Percentiles rank a stretch among this genome's conserved stretches.
Conservation (phyloP, 2,888 invertebrate genomes). For the Cerceris rybyensis region DNA sequence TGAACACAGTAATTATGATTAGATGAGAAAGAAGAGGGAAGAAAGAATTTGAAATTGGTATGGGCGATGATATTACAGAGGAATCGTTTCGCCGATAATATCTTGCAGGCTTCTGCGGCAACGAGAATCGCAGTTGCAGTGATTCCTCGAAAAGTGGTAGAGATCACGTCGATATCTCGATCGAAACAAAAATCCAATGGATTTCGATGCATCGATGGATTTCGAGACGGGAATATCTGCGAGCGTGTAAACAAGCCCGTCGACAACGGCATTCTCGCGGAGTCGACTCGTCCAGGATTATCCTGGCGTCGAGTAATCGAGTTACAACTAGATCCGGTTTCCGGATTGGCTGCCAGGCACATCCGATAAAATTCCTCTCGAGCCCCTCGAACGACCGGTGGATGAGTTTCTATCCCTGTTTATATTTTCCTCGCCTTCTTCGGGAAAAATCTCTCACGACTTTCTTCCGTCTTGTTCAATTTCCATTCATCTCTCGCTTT, state of each 20-base stretch:
- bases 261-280: constrained; percentile 9
- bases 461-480: neutral
- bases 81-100: too few relatives aligned
- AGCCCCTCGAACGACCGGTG: neutral
- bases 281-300: constrained; percentile 26
- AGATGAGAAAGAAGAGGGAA: too few relatives aligned
- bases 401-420: constrained; percentile 1
- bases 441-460: neutral
- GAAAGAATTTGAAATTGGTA: too few relatives aligned
- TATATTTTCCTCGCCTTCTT: neutral
- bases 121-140: neutral
- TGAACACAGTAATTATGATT: too few relatives aligned
- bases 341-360: constrained; percentile 39
- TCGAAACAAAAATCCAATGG: constrained; percentile 1
- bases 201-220: constrained; percentile 9
- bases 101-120: too few relatives aligned
- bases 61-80: too few relatives aligned
- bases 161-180: neutral
- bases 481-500: too few relatives aligned
- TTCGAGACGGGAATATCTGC: neutral
- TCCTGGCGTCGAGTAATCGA: constrained; percentile 35
- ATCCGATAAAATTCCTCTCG: constrained; percentile 33
- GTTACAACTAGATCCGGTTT: constrained; percentile 37
- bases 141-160: constrained; percentile 5
- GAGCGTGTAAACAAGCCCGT: constrained; percentile 24